Conservation (phyloP, 2,113 vertebrate genomes). For the Tretioscincus oriximinensis region DNA sequence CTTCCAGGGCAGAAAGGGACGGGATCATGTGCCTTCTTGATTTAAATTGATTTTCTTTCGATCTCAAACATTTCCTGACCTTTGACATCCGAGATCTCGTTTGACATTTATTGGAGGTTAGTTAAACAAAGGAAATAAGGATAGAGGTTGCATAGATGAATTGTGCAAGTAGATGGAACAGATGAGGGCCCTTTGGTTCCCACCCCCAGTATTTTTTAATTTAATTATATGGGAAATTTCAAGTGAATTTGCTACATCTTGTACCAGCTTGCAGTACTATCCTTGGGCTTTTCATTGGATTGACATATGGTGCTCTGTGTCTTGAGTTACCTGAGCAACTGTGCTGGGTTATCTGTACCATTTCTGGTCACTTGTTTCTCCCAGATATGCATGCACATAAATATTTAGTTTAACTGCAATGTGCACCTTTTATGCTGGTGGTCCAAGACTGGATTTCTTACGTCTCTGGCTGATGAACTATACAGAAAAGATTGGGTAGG, state of each 20-base stretch:
- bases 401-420: not conserved
- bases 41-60: conserved; percentile 23
- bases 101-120: not conserved
- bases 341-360: not conserved
- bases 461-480: no score
- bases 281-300: no score
- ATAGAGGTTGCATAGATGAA: not conserved
- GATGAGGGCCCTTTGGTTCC: no score
- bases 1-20: not conserved
- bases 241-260: not conserved
- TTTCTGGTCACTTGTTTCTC: not conserved
- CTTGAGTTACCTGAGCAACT: not conserved
- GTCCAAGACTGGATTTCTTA: no score
- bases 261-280: not conserved
- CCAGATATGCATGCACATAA: not conserved
- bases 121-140: conserved; percentile 13
- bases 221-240: not conserved
- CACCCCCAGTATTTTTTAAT: no score
- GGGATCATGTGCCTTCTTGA: not conserved
- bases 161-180: not conserved
- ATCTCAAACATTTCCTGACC: conserved; percentile 11
- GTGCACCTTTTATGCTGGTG: not conserved
- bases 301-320: no score
- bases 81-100: conserved; percentile 14
- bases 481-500: no score